Base-by-base conservation (phyloP, 2,888 invertebrate species). In the Dyspetes luteomarginatus region DNA sequence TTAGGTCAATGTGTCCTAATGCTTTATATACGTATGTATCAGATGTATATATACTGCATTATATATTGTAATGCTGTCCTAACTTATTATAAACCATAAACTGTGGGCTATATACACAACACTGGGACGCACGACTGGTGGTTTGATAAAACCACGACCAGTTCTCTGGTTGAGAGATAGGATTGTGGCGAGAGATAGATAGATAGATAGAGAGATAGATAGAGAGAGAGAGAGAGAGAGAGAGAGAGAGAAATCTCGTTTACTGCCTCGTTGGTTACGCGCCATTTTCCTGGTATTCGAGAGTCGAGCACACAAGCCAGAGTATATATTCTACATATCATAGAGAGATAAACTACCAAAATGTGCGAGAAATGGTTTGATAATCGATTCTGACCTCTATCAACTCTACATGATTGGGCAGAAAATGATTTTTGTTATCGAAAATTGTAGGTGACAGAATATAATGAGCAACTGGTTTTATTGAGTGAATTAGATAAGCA, bases 71-170 rank as follows among this genome's bases (percentile, higher is more conserved):
- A 55, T 26, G 7, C 41, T 30, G 19, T 58, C 45, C 68, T 65
- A 69, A 65, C 36, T 36, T 69, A 43, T 77, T 58, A 74, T 58
- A 64, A 77, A 58, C 48, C 56, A 56, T 56, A 17, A 68, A 67
- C 36, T 17, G 22, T 24, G 48, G 48, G 48, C 26, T 41, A 41
- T 3, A 9, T 48, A 30, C 24, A 68, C 65, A 56, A 36, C 26
- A 30, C 50, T 19, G 17, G 7, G 28, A 22, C 36, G 58, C 26
- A 50, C 58, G 48, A 52, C 43, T 52, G 52, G 68, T 43, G 69
- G 50, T 81, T 77, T 67, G 81, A 74, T 74, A 78, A 78, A 74
- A 74, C 77, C 69, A 67, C 74, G 67, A 78, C 77, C 78, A 69
- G 81, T 81, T 81, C 24, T 52, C 65, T 7, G 19, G 52, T 64